phyloP scores from a whole-genome alignment of 2,888 invertebrate species.

The Resseliella maxima region DNA sequence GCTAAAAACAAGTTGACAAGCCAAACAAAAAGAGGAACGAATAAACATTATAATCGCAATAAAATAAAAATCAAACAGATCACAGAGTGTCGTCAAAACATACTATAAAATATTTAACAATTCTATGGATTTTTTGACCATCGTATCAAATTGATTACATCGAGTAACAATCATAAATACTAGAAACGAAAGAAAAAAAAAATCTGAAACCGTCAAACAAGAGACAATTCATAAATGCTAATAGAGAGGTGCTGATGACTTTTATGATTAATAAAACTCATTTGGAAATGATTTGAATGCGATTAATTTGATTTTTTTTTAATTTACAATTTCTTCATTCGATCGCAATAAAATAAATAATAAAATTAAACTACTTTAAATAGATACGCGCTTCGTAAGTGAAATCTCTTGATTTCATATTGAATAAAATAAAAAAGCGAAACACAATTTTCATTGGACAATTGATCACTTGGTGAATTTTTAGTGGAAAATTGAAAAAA shows the following conservation, averaged over 20 bases:
- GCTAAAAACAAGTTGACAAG: slow-evolving; percentile 45
- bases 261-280: slow-evolving; percentile 57
- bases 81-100: slow-evolving; percentile 34
- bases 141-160: slow-evolving; percentile 37
- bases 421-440: neutral
- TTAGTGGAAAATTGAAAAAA: neutral
- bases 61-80: slow-evolving; percentile 53
- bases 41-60: slow-evolving; percentile 51
- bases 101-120: slow-evolving; percentile 40
- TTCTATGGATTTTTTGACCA: slow-evolving; percentile 48
- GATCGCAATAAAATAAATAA: slow-evolving; percentile 1
- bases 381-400: no score
- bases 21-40: slow-evolving; percentile 40
- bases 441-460: neutral
- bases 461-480: slow-evolving; percentile 11
- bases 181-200: neutral
- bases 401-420: no score
- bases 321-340: neutral
- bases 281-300: slow-evolving; percentile 27
- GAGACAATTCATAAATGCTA: neutral
- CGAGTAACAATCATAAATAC: neutral
- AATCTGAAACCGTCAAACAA: neutral
- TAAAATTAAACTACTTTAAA: neutral
- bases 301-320: slow-evolving; percentile 31
- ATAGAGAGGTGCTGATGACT: slow-evolving; percentile 55